Evolutionary conservation across 2,113 vertebrate genomes (phyloP).

Genomic region (Myiozetetes cayanensis): DNA sequence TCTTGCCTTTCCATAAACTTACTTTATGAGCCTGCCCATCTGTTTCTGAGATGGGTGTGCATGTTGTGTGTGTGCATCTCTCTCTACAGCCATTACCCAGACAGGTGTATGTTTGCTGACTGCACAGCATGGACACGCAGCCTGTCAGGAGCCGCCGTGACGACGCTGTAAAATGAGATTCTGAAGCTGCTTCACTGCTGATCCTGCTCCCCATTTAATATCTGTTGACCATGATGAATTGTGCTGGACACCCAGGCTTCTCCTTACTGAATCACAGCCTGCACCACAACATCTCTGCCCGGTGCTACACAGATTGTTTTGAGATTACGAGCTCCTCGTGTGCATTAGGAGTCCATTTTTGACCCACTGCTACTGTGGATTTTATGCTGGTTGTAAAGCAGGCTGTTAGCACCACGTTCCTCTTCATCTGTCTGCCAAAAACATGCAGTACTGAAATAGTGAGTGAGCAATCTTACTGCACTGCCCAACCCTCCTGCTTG

Average conservation of each 20-base stretch:
- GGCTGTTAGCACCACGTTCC: background rate
- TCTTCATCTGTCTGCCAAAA: background rate
- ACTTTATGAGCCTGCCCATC: constrained; percentile 30
- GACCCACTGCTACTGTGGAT: background rate
- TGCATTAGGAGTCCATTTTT: background rate
- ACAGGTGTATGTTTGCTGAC: background rate
- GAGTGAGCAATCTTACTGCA: background rate
- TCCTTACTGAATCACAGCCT: background rate
- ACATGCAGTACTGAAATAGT: background rate
- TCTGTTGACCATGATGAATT: background rate
- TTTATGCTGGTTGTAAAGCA: constrained; percentile 7
- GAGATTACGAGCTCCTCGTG: background rate
- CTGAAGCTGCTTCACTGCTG: background rate
- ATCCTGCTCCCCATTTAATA: background rate
- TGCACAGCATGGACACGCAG: background rate
- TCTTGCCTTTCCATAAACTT: constrained; percentile 43
- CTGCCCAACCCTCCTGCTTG: background rate
- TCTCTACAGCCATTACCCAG: background rate
- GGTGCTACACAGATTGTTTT: background rate
- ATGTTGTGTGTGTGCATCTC: background rate
- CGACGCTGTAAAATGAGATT: constrained; percentile 2
- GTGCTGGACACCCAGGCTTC: background rate
- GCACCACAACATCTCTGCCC: background rate
- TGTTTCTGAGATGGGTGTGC: background rate
- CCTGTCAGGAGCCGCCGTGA: background rate